A percentile compares a stretch with the other conserved stretches of the same genome.
Conservation (phyloP, 92 coral and sea anemone genomes). For the Meandrina meandrites region DNA sequence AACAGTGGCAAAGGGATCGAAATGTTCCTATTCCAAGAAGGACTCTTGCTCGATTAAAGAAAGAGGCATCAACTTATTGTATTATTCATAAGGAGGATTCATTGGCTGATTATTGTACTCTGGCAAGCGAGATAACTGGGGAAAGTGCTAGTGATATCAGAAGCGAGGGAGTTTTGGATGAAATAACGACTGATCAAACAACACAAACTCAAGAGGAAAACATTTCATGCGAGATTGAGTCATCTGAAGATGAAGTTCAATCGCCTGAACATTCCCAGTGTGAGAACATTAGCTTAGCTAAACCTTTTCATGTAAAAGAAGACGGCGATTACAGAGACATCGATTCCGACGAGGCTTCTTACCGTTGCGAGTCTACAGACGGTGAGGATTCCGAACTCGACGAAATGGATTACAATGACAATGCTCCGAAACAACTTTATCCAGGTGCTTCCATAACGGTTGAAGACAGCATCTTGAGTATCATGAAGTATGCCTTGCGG, state of each 20-base stretch:
- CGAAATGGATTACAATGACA: not conserved
- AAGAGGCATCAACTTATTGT: not conserved
- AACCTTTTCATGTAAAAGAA: not conserved
- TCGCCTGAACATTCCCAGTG: not conserved
- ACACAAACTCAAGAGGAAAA: not conserved
- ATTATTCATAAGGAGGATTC: not conserved
- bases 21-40: conserved; percentile 24
- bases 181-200: too few relatives aligned
- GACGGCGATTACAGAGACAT: not conserved
- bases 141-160: not conserved
- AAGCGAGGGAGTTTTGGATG: not conserved
- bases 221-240: not conserved
- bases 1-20: conserved; percentile 27
- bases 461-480: conserved; percentile 28
- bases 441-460: conserved; percentile 21
- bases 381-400: not conserved
- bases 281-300: not conserved
- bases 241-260: not conserved
- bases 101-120: not conserved
- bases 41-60: conserved; percentile 23
- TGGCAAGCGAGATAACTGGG: not conserved
- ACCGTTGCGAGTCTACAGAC: conserved; percentile 1
- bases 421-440: not conserved
- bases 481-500: conserved; percentile 17
- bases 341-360: conserved; percentile 1